These are phyloP conservation scores for Lasioglossum malachurum DNA, from an alignment of 2,888 invertebrate species.

Conservation along the genomic window DNA sequence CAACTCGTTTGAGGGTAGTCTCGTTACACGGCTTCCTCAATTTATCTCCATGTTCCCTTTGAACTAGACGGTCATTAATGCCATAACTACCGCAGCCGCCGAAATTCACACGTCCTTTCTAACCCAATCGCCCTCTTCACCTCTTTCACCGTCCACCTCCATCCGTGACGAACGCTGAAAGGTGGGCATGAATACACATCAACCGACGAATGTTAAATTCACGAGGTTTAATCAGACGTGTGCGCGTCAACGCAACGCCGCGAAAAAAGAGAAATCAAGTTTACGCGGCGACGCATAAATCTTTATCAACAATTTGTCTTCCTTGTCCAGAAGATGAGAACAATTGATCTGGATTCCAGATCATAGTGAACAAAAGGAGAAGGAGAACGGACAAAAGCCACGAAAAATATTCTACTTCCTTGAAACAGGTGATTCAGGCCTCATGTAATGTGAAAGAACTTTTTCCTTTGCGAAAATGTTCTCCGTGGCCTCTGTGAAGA, in stretches of 20 bases:
- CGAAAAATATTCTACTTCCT: too few species aligned
- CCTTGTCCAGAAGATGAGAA: neutral
- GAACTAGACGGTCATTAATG: constrained; percentile 78
- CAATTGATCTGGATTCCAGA: too few species aligned
- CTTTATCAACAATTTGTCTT: neutral
- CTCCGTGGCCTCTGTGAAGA: too few species aligned
- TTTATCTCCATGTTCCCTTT: constrained; percentile 78
- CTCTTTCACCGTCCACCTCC: constrained; percentile 31
- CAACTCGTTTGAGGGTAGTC: constrained; percentile 45
- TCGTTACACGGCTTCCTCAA: constrained; percentile 66
- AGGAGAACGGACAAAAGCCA: too few species aligned
- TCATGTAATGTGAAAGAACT: too few species aligned
- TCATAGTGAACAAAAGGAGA: too few species aligned
- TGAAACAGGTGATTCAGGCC: too few species aligned
- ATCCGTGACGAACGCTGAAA: constrained; percentile 35
- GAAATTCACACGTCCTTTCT: constrained; percentile 69
- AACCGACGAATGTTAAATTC: constrained; percentile 14
- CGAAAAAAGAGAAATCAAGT: neutral
- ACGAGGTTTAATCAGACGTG: constrained; percentile 1
- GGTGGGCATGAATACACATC: constrained; percentile 24
- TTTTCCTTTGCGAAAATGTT: too few species aligned
- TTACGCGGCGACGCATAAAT: neutral
- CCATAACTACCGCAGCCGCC: constrained; percentile 68
- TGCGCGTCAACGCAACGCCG: neutral
- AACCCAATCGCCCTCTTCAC: constrained; percentile 26